Percentiles rank a stretch among this genome's conserved stretches.
phyloP scores from a whole-genome alignment of 2,888 invertebrate species.

The Cyclophora punctaria region DNA sequence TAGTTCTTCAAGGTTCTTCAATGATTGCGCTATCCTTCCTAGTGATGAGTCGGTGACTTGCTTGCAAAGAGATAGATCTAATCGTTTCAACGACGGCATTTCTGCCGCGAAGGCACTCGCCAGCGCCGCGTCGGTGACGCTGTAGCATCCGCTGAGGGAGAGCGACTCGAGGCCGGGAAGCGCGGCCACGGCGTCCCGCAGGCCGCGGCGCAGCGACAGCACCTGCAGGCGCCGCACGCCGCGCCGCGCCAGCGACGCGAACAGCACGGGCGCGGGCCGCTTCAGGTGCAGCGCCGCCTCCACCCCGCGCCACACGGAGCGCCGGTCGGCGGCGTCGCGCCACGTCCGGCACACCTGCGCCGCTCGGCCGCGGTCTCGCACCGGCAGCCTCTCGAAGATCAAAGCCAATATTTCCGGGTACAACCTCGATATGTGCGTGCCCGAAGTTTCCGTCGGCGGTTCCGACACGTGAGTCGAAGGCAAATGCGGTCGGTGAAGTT shows the following conservation, averaged over 20 bases:
- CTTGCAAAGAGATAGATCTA: slow-evolving; percentile 94
- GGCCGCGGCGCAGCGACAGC: slow-evolving; percentile 85
- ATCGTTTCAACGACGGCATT: slow-evolving; percentile 82
- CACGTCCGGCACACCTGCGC: slow-evolving; percentile 93
- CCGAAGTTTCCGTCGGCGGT: slow-evolving; percentile 66
- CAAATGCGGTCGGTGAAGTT: slow-evolving; percentile 80
- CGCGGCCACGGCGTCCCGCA: slow-evolving; percentile 89
- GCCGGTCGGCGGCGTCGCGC: slow-evolving; percentile 94
- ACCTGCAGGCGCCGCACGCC: slow-evolving; percentile 94
- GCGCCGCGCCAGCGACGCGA: slow-evolving; percentile 88
- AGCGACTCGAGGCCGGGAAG: slow-evolving; percentile 90
- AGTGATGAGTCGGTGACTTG: slow-evolving; percentile 95
- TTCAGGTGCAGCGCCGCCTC: slow-evolving; percentile 93
- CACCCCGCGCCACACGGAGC: slow-evolving; percentile 95
- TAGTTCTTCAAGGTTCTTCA: slow-evolving; percentile 89
- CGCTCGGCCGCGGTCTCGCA: slow-evolving; percentile 90
- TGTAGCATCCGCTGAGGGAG: slow-evolving; percentile 94
- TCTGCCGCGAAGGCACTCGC: slow-evolving; percentile 87
- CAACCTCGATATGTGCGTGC: slow-evolving; percentile 88
- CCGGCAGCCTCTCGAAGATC: slow-evolving; percentile 92
- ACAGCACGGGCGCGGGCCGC: slow-evolving; percentile 87
- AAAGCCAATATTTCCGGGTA: slow-evolving; percentile 95
- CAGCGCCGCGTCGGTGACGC: slow-evolving; percentile 90
- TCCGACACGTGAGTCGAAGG: slow-evolving; percentile 62
- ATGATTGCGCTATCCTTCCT: slow-evolving; percentile 86